A percentile compares a stretch with the other conserved stretches of the same genome.
Conservation (phyloP, 2,888 invertebrate species). For the Melanophora roralis region DNA sequence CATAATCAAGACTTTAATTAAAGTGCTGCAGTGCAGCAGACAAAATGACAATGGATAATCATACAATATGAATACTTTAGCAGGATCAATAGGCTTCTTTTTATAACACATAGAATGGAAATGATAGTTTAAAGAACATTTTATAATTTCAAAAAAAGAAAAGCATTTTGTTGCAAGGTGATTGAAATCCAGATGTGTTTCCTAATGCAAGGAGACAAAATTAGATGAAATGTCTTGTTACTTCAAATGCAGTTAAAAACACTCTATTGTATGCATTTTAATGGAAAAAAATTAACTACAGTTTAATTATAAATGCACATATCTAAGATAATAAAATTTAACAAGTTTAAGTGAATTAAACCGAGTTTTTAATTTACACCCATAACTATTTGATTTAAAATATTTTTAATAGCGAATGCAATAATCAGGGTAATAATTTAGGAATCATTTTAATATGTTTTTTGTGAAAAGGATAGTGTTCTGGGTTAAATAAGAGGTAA, state of each 20-base stretch:
- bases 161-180: slow-evolving; percentile 7
- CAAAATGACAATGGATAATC: not conserved
- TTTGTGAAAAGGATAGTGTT: not conserved
- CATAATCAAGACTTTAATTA: not conserved
- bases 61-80: not conserved
- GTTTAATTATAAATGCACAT: slow-evolving; percentile 13
- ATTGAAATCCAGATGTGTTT: slow-evolving; percentile 27
- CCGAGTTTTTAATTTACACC: not conserved
- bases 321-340: slow-evolving; percentile 23
- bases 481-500: not conserved
- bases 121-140: slow-evolving; percentile 55
- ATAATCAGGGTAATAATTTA: no score
- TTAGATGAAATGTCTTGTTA: not conserved
- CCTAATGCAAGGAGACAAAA: slow-evolving; percentile 19
- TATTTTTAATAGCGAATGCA: no score
- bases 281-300: slow-evolving; percentile 33
- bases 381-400: not conserved
- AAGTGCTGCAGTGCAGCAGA: slow-evolving; percentile 1
- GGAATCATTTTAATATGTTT: not conserved
- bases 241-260: slow-evolving; percentile 29
- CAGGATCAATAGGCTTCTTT: slow-evolving; percentile 9
- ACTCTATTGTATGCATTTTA: slow-evolving; percentile 25
- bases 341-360: slow-evolving; percentile 8
- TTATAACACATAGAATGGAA: not conserved
- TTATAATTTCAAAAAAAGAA: slow-evolving; percentile 2